Evolutionary conservation across 2,888 invertebrate genomes (phyloP), one percentile per base, ranked within the genome.

Genomic region (Lycaena phlaeas): DNA sequence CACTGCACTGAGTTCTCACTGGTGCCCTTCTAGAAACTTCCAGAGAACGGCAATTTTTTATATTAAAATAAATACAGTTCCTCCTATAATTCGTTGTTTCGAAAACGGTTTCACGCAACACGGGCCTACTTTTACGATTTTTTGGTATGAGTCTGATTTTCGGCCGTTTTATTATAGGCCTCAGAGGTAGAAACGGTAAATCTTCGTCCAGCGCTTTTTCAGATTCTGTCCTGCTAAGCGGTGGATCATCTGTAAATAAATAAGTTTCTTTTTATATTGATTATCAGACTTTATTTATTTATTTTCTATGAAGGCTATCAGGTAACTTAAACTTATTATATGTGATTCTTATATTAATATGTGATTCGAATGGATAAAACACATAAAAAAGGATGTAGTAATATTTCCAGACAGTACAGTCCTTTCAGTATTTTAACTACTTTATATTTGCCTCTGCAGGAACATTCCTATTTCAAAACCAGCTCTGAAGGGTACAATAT

Each of bases 141-240:
- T 52, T 44, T 0, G 71, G 60, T 1, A 78, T 36, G 0, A 72
- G 51, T 15, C 66, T 59, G 0, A 79, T 50, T 43, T 67, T 71
- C 0, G 78, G 65, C 18, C 66, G 56, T 9, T 69, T 54, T 2
- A 64, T 50, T 2, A 61, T 43, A 0, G 71, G 64, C 27, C 77
- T 51, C 0, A 63, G 50, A 0, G 70, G 66, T 9, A 57, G 48
- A 49, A 67, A 69, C 0, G 54, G 53, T 40, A 62, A 56, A 2
- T 79, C 79, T 10, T 79, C 77, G 1, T 76, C 77, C 0, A 59
- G 39, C 0, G 52, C 43, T 30, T 63, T 70, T 11, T 70, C 71
- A 0, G 53, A 43, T 10, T 48, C 50, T 12, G 53, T 17, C 3
- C 53, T 51, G 28, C 61, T 64, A 12, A 52, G 58, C 48, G 54